These are phyloP conservation scores for Etheostoma spectabile DNA, from an alignment of 2,113 vertebrate species.

Conservation along the genomic window DNA sequence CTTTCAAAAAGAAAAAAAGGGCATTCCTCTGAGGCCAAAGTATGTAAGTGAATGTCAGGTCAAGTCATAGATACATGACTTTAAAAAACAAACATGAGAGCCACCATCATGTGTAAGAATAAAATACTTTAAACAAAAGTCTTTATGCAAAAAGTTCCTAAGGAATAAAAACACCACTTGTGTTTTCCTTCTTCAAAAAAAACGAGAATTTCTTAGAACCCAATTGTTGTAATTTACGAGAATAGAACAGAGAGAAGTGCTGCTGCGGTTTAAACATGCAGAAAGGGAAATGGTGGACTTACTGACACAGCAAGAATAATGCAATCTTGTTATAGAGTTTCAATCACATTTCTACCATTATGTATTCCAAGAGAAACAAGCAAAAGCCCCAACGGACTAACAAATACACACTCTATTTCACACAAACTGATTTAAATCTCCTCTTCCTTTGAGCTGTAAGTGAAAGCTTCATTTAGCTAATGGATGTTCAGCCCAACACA, in stretches of 20 bases:
- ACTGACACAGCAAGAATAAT: conserved; percentile 48
- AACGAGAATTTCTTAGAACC: not conserved
- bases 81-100: conserved; percentile 32
- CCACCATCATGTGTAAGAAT: not conserved
- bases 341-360: conserved; percentile 55
- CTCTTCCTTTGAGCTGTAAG: conserved; percentile 52
- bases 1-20: conserved; percentile 51
- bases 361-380: conserved; percentile 39
- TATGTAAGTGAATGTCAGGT: conserved; percentile 15
- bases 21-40: conserved; percentile 48
- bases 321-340: conserved; percentile 51
- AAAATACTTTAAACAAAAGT: not conserved
- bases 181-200: not conserved
- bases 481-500: conserved; percentile 48
- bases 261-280: conserved; percentile 5
- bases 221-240: not conserved
- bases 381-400: conserved; percentile 16
- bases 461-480: conserved; percentile 79
- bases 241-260: not conserved
- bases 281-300: conserved; percentile 9
- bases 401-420: conserved; percentile 16
- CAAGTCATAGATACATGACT: conserved; percentile 11
- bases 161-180: not conserved
- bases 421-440: conserved; percentile 63
- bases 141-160: not conserved